Evolutionary conservation across 2,797 vertebrate genomes (phyloP), one percentile per base, ranked within the genome.

Genomic region (Odontamblyopus lacepedii): DNA sequence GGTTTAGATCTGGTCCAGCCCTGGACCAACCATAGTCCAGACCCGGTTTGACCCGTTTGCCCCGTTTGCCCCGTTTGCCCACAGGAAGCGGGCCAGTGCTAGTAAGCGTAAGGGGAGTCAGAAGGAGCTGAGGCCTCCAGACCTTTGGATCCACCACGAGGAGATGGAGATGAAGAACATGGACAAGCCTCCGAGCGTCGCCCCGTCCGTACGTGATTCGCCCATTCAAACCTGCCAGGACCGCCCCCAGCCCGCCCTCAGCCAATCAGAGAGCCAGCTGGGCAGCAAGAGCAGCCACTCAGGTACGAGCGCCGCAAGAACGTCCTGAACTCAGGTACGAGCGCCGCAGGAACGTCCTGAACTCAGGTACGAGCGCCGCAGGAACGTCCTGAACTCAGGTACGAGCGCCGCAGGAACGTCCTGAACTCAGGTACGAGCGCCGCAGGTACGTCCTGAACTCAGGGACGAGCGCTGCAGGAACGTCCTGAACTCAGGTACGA

Each of bases 101-200:
- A 94, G 93, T 3, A 98, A 98, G 75, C 92, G 97, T 74, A 97
- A 97, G 70, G 96, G 97, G 75, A 97, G 96, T 81, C 97, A 98
- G 91, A 98, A 98, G 88, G 97, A 98, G 83, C 91, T 98, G 63
- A 89, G 96, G 6, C 97, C 97, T 15, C 97, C 97, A 0, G 97
- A 98, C 79, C 94, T 98, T 6, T 98, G 97, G 97, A 98, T 98
- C 75, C 97, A 98, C 74, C 97, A 98, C 0, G 97, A 98, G 87
- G 97, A 98, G 89, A 96, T 98, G 96, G 97, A 98, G 86, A 96
- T 98, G 94, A 98, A 98, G 87, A 97, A 96, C 85, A 95, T 98
- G 0, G 96, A 98, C 88, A 97, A 98, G 71, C 93, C 89, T 13
- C 84, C 92, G 3, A 92, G 92, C 26, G 88, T 95, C 0, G 95